Base-by-base conservation (phyloP, 2,113 vertebrate genomes). In the Hiodon tergisus region DNA sequence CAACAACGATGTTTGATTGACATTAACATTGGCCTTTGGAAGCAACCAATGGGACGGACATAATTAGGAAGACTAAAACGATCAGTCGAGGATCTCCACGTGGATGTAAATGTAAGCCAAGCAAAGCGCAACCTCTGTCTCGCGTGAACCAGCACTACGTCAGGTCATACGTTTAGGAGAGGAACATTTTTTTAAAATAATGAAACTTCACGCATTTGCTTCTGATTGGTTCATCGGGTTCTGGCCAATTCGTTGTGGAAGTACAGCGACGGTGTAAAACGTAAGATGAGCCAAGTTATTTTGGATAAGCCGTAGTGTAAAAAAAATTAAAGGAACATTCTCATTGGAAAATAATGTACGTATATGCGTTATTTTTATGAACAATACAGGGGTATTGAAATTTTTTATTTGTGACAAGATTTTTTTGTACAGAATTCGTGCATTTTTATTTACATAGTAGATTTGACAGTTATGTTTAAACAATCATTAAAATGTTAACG, bases 321-420 rank as follows among this genome's bases (percentile, higher is more conserved):
- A 14, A 68, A 68, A 52, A 50, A 48, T 48, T 61, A 13, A n/a
- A 13, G 13, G 59, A 5, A 13, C 13, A 8, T 51, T 67, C 13
- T 50, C 66, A 3, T 14, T 11, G 9, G 47, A 47, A 11, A 31
- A 8, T 11, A 3, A 47, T 50, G n/a, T 50, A n/a, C 6, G 17
- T 53, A 7, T 52, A 48, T 48, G 46, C 6, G 48, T 14, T n/a
- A 67, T 67, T 57, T 16, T 60, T 50, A 68, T 58, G 52, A 31
- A 74, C 61, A 59, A 14, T 48, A 48, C 47, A 54, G 4, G 13
- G 55, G 31, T 46, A 31, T 31, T 14, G n/a, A 76, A 11, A n/a
- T 14, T 1, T 79, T 89, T 87, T 86, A 86, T 88, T 86, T 70
- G 61, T 76, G 72, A 81, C 71, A 58, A 78, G 77, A 81, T 50